Percentiles rank a stretch among this genome's conserved stretches.
Evolutionary conservation across 2,113 vertebrate species (phyloP).

Genomic region (Dasyprocta punctata): DNA sequence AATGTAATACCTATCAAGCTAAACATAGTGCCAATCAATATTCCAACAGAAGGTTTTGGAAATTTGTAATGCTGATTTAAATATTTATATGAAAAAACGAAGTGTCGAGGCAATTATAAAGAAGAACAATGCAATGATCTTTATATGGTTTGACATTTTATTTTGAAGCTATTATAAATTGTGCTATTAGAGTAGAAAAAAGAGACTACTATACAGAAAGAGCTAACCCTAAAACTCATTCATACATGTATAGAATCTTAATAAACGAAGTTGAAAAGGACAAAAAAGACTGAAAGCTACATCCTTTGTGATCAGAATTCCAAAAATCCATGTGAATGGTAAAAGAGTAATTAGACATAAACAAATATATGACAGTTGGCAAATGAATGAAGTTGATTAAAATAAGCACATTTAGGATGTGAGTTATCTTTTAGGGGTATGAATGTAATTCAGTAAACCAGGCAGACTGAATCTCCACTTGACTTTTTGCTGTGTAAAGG

Average conservation of each 20-base stretch:
- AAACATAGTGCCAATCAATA: background rate
- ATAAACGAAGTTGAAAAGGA: background rate
- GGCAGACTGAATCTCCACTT: conserved; percentile 40
- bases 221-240: background rate
- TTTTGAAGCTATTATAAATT: background rate
- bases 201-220: background rate
- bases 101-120: background rate
- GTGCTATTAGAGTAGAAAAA: background rate
- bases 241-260: background rate
- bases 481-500: conserved; percentile 57
- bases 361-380: background rate
- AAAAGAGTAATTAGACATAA: background rate
- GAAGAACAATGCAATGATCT: background rate
- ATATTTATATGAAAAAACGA: background rate
- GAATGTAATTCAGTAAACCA: conserved; percentile 31
- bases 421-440: background rate
- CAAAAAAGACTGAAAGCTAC: background rate
- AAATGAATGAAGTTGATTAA: background rate
- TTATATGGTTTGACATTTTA: background rate
- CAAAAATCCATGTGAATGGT: background rate
- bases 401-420: background rate
- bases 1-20: background rate
- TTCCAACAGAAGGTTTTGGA: background rate
- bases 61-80: background rate
- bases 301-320: background rate